Percentiles rank a stretch among this genome's conserved stretches.
phyloP scores from a whole-genome alignment of 2,113 vertebrate genomes.

The Alexandromys fortis region DNA sequence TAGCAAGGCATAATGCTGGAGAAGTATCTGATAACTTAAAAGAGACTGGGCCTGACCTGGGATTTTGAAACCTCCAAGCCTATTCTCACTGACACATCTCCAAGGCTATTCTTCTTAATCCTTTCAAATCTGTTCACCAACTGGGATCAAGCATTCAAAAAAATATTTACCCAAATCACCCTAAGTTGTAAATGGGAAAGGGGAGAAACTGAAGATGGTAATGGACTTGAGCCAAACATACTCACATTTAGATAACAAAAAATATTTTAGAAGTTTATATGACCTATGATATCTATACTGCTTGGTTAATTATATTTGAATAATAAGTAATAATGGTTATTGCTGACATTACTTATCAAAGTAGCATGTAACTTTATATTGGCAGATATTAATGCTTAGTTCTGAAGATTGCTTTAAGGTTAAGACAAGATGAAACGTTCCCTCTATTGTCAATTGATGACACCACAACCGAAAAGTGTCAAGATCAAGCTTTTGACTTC shows the following conservation, averaged over 20 bases:
- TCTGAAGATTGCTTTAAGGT: background rate
- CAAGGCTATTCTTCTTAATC: background rate
- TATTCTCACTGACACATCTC: background rate
- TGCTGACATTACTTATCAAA: background rate
- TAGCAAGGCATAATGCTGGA: background rate
- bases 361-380: background rate
- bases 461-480: background rate
- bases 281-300: background rate
- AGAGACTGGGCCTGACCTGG: background rate
- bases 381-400: background rate
- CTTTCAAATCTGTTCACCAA: background rate
- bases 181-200: background rate
- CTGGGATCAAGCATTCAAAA: background rate
- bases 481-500: background rate
- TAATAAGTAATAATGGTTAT: conserved; percentile 6
- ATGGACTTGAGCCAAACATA: background rate
- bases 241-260: background rate
- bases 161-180: background rate
- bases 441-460: background rate
- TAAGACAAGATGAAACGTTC: background rate
- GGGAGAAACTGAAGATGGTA: background rate
- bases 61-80: background rate
- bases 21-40: background rate
- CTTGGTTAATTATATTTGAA: background rate
- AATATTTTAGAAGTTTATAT: background rate